Evolutionary conservation across 2,797 vertebrate genomes (phyloP).

Genomic region (Typhlichthys eigenmanni): DNA sequence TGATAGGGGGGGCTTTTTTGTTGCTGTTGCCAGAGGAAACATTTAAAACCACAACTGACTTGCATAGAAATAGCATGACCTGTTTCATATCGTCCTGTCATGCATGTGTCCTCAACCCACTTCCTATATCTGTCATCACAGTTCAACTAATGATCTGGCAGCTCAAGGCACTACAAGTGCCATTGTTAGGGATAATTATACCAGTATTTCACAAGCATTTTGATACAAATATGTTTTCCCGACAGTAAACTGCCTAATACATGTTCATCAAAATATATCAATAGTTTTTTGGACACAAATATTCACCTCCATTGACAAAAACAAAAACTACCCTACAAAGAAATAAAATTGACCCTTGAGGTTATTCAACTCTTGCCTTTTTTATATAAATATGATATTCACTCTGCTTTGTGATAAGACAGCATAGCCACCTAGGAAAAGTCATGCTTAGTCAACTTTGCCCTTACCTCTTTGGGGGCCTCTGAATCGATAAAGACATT

Average conservation of each 20-base stretch:
- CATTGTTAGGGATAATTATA: conserved; percentile 36
- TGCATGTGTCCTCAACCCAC: conserved; percentile 22
- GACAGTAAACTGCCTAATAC: conserved; percentile 8
- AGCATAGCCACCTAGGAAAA: not conserved
- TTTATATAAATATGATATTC: no score
- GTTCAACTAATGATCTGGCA: conserved; percentile 27
- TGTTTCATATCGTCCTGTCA: conserved; percentile 32
- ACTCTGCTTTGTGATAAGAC: conserved; percentile 4
- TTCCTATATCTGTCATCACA: conserved; percentile 42
- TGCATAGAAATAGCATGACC: conserved; percentile 39
- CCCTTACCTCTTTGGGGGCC: conserved; percentile 91
- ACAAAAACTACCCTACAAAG: conserved; percentile 8
- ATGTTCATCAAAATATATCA: no score
- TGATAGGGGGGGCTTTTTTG: no score
- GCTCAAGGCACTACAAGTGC: not conserved
- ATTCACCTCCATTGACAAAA: conserved; percentile 22
- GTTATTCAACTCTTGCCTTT: conserved; percentile 11
- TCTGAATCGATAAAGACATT: conserved; percentile 86
- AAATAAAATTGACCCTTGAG: conserved; percentile 3
- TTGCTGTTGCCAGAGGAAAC: conserved; percentile 23
- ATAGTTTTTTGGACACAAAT: no score
- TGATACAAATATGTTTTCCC: no score
- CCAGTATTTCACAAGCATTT: conserved; percentile 33
- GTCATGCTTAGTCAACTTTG: conserved; percentile 34
- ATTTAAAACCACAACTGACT: conserved; percentile 45